A percentile compares a stretch with the other conserved stretches of the same genome.
phyloP scores from a whole-genome alignment of 2,888 invertebrate species.

The Amorpha juglandis region DNA sequence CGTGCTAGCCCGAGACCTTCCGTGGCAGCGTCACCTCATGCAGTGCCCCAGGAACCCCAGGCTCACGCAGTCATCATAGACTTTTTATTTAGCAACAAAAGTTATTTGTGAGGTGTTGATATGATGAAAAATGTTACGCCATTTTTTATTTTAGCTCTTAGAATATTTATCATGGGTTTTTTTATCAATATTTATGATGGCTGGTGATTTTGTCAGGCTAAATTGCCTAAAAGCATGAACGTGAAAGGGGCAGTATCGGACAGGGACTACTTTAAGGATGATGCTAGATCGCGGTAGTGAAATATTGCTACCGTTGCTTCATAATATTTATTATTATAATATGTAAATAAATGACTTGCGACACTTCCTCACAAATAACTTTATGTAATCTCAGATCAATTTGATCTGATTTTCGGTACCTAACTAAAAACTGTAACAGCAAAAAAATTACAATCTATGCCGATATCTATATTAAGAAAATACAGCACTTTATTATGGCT shows the following conservation, averaged over 20 bases:
- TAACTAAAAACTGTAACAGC: background rate
- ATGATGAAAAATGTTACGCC: background rate
- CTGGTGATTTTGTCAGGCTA: too few relatives aligned
- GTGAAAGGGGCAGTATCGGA: too few relatives aligned
- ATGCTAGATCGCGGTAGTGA: too few relatives aligned
- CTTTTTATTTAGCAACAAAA: background rate
- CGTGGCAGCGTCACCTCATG: conserved; percentile 93
- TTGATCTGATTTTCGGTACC: background rate
- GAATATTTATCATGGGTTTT: background rate
- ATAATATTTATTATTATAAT: too few relatives aligned
- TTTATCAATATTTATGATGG: too few relatives aligned
- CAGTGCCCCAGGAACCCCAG: conserved; percentile 80
- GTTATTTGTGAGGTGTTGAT: conserved; percentile 16
- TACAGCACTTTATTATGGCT: too few relatives aligned
- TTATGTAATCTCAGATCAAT: background rate
- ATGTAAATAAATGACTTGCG: too few relatives aligned
- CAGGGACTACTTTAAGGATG: too few relatives aligned
- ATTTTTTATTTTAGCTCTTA: too few relatives aligned
- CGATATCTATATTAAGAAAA: background rate
- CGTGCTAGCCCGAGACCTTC: conserved; percentile 89
- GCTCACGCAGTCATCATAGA: conserved; percentile 52
- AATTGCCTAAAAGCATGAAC: too few relatives aligned
- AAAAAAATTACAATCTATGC: background rate
- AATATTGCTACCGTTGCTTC: too few relatives aligned
- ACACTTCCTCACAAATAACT: conserved; percentile 12